A percentile compares a stretch with the other conserved stretches of the same genome.
Evolutionary conservation across 1,140 invertebrate species (phyloP).

Genomic region (Drosophila hydei): DNA sequence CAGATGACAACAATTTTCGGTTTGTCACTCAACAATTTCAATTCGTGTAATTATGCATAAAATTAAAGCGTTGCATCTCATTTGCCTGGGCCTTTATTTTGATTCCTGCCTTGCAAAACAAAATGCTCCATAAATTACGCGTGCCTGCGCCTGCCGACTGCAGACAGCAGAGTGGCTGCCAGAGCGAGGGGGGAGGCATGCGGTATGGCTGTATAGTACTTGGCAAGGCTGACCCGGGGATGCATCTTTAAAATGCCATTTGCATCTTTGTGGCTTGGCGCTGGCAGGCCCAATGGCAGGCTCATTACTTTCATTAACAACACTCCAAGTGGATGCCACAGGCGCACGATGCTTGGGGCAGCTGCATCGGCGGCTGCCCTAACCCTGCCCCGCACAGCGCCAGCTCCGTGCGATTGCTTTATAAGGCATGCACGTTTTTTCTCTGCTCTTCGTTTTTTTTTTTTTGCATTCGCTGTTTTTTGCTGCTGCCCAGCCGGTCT

Average conservation of each 20-base stretch:
- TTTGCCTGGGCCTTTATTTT: conserved; percentile 68
- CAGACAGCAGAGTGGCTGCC: not conserved
- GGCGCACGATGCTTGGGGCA: conserved; percentile 55
- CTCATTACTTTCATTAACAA: conserved; percentile 83
- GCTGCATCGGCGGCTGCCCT: conserved; percentile 45
- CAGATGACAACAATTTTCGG: conserved; percentile 38
- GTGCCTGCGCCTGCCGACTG: conserved; percentile 42
- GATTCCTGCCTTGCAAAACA: conserved; percentile 41
- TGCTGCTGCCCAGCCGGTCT: conserved; percentile 41
- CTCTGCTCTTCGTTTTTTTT: conserved; percentile 2
- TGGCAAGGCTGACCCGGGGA: conserved; percentile 63
- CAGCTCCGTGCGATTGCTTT: conserved; percentile 47
- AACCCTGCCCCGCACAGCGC: conserved; percentile 4
- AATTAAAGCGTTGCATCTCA: conserved; percentile 82
- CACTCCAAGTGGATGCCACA: conserved; percentile 65
- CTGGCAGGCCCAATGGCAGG: conserved; percentile 64
- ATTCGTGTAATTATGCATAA: conserved; percentile 82
- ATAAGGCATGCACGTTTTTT: conserved; percentile 76
- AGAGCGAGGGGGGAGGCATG: not conserved
- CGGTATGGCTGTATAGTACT: conserved; percentile 5
- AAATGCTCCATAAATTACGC: conserved; percentile 82
- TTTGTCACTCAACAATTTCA: conserved; percentile 81
- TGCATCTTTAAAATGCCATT: conserved; percentile 83
- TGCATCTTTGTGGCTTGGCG: conserved; percentile 78
- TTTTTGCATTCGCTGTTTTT: conserved; percentile 11